These are phyloP conservation scores for Musca domestica DNA, from an alignment of 1,140 invertebrate genomes.

Conservation along the genomic window DNA sequence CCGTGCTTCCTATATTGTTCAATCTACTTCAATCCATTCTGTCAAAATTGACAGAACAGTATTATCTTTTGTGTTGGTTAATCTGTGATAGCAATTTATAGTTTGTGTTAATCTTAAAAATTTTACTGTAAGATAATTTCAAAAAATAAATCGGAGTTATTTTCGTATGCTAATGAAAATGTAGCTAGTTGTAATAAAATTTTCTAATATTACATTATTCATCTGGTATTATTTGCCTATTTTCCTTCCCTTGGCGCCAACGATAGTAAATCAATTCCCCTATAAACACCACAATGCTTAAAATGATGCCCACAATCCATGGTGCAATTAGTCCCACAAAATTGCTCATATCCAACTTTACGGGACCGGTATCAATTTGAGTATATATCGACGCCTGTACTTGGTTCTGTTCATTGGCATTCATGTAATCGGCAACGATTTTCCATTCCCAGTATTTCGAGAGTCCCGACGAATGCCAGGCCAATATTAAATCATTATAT, in stretches of 20 bases:
- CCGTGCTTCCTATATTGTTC: too few species aligned
- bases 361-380: slow-evolving; percentile 39
- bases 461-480: slow-evolving; percentile 43
- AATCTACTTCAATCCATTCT: too few species aligned
- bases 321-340: slow-evolving; percentile 40
- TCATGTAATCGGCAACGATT: slow-evolving; percentile 39
- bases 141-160: too few species aligned
- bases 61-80: too few species aligned
- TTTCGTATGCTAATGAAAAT: too few species aligned
- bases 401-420: slow-evolving; percentile 39
- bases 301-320: slow-evolving; percentile 41
- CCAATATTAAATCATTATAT: slow-evolving; percentile 38
- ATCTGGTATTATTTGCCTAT: too few species aligned
- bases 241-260: background rate
- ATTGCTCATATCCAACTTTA: slow-evolving; percentile 40
- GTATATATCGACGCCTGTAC: slow-evolving; percentile 35
- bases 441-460: slow-evolving; percentile 49
- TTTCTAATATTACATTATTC: too few species aligned
- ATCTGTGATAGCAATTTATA: too few species aligned
- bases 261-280: slow-evolving; percentile 28
- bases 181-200: too few species aligned
- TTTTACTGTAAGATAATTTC: too few species aligned
- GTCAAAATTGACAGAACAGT: too few species aligned
- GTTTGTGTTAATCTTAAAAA: too few species aligned
- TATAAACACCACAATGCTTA: slow-evolving; percentile 37